Percentiles rank a stretch among this genome's conserved stretches.
These are phyloP conservation scores for Macropus fuliginosus DNA, from an alignment of 2,797 vertebrate genomes.

Conservation along the genomic window DNA sequence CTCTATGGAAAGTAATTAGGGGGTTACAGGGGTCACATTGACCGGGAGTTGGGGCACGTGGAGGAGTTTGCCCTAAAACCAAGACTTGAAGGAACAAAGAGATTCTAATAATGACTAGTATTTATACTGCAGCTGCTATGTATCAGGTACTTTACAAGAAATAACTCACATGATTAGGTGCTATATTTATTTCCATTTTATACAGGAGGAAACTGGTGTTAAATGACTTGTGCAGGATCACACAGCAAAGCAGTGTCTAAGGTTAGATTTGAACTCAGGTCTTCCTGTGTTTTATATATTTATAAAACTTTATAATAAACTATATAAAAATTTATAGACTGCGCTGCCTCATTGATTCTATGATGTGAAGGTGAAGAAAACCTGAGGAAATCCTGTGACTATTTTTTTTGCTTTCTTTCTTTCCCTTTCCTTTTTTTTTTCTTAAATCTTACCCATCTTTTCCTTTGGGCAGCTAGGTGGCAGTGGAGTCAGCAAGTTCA, in stretches of 20 bases:
- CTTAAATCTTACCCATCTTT: background rate
- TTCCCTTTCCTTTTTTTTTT: no score
- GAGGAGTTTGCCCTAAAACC: background rate
- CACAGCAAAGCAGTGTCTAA: background rate
- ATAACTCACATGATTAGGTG: background rate
- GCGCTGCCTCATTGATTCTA: background rate
- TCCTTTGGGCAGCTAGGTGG: background rate
- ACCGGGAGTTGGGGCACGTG: background rate
- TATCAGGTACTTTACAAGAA: background rate
- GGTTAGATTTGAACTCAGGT: background rate
- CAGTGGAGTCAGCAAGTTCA: background rate
- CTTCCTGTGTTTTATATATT: background rate
- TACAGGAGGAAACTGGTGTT: background rate
- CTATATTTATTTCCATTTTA: background rate
- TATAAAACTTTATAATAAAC: no score
- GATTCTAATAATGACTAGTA: background rate
- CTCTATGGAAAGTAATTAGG: background rate
- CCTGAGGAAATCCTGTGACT: background rate
- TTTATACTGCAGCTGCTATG: background rate
- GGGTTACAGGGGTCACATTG: fast-evolving
- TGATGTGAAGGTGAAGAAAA: background rate
- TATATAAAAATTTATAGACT: background rate
- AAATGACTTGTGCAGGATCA: background rate
- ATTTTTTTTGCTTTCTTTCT: background rate
- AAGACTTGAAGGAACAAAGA: background rate